Evolutionary conservation across 2,113 vertebrate species (phyloP), one percentile per base, ranked within the genome.

Genomic region (Microtus oregoni): DNA sequence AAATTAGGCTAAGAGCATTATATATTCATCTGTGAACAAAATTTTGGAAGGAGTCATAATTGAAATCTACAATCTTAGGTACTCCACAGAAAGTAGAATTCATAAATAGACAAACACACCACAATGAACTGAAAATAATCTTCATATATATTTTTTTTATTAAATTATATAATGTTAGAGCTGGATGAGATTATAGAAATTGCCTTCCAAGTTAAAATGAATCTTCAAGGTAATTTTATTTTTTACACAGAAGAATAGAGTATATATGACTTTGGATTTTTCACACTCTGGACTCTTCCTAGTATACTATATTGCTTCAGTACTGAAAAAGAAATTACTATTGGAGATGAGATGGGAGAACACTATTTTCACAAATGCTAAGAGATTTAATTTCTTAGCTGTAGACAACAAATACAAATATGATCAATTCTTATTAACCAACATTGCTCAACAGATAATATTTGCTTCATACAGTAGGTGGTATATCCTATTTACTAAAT

Each of bases 381-480:
- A 26, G 85, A 93, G 78, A 76, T 75, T 61, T 68, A 75, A 87
- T 90, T 96, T 94, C 9, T 90, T 92, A 68, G 8, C 68, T 97
- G 47, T 52, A 86, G 58, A 82, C 12, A 92, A 92, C 41, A 86
- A 89, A 86, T 65, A 14, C 14, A 19, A 28, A 58, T n/a, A 14
- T 91, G 41, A 7, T 82, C 47, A 68, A 76, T 75, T 17, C 14
- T 67, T 92, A 70, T 81, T 90, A 52, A 63, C 41, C 30, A 92
- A 3, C 44, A 97, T 92, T 86, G 7, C 22, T 94, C 38, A 92
- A 76, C 47, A 94, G 65, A 85, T 67, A 41, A 11, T 55, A 94
- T 92, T 89, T 86, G 12, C 47, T 47, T 94, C 47, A 73, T 28
- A 79, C 2, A 68, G 11, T 81, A 79, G 85, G 75, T 76, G 28